Conservation (phyloP, 2,888 invertebrate species). For the Linyphia triangularis region DNA sequence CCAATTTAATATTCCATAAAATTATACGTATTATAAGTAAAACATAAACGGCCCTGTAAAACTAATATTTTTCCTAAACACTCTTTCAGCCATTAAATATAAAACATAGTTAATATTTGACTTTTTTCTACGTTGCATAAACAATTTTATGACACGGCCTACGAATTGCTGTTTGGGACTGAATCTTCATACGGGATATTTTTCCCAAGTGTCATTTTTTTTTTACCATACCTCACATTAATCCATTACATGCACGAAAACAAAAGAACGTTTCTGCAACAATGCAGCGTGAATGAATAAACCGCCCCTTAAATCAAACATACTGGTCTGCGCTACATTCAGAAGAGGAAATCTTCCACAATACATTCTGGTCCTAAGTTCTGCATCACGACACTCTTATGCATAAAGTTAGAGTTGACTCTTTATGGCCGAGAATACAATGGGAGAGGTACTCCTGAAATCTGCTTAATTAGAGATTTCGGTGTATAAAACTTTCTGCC, state of each 20-base stretch:
- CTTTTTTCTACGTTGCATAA: slow-evolving; percentile 4
- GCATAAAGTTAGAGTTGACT: slow-evolving; percentile 29
- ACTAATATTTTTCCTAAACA: background rate
- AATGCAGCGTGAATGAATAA: slow-evolving; percentile 47
- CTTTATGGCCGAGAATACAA: slow-evolving; percentile 60
- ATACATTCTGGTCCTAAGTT: slow-evolving; percentile 13
- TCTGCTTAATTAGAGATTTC: slow-evolving; percentile 58
- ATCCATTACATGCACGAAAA: slow-evolving; percentile 32
- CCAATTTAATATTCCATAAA: no score
- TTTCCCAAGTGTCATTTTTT: slow-evolving; percentile 25
- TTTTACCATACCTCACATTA: slow-evolving; percentile 16
- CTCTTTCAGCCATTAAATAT: background rate
- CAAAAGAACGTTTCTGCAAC: slow-evolving; percentile 54
- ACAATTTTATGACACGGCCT: slow-evolving; percentile 25
- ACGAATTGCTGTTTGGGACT: slow-evolving; percentile 8
- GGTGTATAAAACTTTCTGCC: slow-evolving; percentile 43
- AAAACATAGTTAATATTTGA: background rate
- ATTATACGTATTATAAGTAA: no score
- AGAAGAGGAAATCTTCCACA: slow-evolving; percentile 14
- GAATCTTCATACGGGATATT: slow-evolving; percentile 38
- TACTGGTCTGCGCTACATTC: background rate
- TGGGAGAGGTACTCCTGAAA: slow-evolving; percentile 50
- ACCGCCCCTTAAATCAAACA: slow-evolving; percentile 57
- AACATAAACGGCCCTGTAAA: background rate
- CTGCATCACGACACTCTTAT: slow-evolving; percentile 51